Evolutionary conservation across 1,140 invertebrate species (phyloP).

Genomic region (Prorops nasuta): DNA sequence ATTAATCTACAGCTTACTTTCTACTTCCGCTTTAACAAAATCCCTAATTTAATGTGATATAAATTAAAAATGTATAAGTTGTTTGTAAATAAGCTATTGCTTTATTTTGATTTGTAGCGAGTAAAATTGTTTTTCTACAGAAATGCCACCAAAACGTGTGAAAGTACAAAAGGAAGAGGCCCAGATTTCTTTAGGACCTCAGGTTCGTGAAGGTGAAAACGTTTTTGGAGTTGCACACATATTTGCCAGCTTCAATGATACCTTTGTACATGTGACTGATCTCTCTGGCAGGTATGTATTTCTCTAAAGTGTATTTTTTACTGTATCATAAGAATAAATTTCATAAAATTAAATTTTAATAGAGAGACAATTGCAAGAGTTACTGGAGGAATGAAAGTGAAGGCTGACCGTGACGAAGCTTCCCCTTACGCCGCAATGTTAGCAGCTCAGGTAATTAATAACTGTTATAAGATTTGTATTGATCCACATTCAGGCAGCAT

Average conservation of each 20-base stretch:
- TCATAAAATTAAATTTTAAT: constrained; percentile 16
- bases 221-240: constrained; percentile 99
- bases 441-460: constrained; percentile 83
- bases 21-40: not conserved
- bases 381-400: constrained; percentile 99
- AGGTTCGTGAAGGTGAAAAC: constrained; percentile 94
- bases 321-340: not conserved
- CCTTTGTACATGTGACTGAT: constrained; percentile 99
- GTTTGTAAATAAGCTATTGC: not conserved
- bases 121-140: constrained; percentile 27
- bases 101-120: not conserved
- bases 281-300: constrained; percentile 81
- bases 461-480: not conserved
- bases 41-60: not conserved
- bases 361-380: constrained; percentile 98
- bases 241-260: constrained; percentile 99
- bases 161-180: constrained; percentile 96
- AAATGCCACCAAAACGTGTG: constrained; percentile 96
- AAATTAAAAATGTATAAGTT: not conserved
- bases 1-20: no score
- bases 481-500: constrained; percentile 42
- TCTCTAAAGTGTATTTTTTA: constrained; percentile 6
- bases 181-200: constrained; percentile 94
- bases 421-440: constrained; percentile 99
- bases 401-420: constrained; percentile 99